Evolutionary conservation across 2,113 vertebrate species (phyloP), one percentile per base, ranked within the genome.

Genomic region (Blennius ocellaris): DNA sequence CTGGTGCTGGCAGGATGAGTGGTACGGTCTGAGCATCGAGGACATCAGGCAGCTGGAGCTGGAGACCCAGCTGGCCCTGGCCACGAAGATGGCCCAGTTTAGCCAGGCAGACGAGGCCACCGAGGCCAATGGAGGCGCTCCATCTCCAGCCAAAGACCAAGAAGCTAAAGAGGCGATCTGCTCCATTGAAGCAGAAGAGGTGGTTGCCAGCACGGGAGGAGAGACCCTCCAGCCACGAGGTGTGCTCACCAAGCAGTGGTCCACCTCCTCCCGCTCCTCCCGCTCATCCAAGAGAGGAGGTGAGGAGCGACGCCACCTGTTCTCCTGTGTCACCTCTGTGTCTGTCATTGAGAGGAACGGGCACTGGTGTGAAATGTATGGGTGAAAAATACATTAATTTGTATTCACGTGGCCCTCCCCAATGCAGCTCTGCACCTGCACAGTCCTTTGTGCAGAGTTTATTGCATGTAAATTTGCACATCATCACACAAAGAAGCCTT

Each of bases 1-100:
- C 12, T 99, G 98, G 98, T 99, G 98, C 90, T 99, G 98, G 98
- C 98, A 99, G 92, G 98, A 99, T 0, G 97, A 99, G 48, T 99
- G 98, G 98, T 98, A 94, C 0, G 97, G 98, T 53, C 94, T 99
- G 76, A 99, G 94, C 84, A 99, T 99, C 1, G 97, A 98, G 82
- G 96, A 99, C 85, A 99, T 99, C 90, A 90, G 97, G 67, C 95
- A 95, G 86, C 94, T 99, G 85, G 98, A 99, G 92, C 96, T 96
- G 84, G 98, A 99, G 87, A 96, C 96, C 0, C 98, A 99, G 90
- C 71, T 97, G 78, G 95, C 97, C 89, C 88, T 98, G 76, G 97
- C 97, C 39, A 94, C 89, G 15, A 98, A 97, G 91, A 99, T 99
- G 97, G 96, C 96, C 60, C 95, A 96, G 89, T 98, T 95, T 91